phyloP scores from a whole-genome alignment of 2,797 vertebrate species.

The Xiphorhynchus erythropygius region DNA sequence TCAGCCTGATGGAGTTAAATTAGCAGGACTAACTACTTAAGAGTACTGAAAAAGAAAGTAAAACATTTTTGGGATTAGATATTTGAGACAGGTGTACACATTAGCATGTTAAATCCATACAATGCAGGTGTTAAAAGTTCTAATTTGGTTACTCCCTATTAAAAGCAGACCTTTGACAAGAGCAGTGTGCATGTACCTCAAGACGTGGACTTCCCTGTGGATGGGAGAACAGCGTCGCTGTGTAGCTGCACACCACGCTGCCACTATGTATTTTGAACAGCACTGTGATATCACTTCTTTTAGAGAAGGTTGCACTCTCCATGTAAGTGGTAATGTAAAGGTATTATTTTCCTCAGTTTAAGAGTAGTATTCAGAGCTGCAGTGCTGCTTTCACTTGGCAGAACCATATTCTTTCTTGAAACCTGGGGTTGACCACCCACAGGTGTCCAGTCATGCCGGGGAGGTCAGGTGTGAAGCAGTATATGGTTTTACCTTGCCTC shows the following conservation, averaged over 20 bases:
- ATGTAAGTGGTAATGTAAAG: not conserved
- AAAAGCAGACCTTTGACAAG: not conserved
- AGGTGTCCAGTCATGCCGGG: not conserved
- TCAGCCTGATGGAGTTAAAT: conserved; percentile 28
- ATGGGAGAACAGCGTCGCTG: accelerated
- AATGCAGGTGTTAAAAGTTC: not conserved
- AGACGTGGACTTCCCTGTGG: not conserved
- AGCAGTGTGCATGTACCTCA: not conserved
- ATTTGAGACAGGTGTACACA: conserved; percentile 9
- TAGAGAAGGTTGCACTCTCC: not conserved
- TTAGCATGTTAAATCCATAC: not conserved
- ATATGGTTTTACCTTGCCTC: not conserved
- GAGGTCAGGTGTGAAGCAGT: not conserved
- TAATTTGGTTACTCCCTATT: not conserved
- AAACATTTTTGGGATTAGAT: conserved; percentile 13
- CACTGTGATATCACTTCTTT: not conserved
- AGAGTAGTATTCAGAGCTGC: not conserved
- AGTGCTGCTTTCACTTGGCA: not conserved
- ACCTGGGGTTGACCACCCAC: accelerated
- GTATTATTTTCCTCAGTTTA: not conserved
- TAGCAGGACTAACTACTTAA: conserved; percentile 14
- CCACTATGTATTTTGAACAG: not conserved
- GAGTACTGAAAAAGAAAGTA: not conserved
- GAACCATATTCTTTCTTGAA: not conserved
- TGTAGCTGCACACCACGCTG: accelerated